Evolutionary conservation across 1,140 invertebrate genomes (phyloP).

Genomic region (Drosophila neocordata): DNA sequence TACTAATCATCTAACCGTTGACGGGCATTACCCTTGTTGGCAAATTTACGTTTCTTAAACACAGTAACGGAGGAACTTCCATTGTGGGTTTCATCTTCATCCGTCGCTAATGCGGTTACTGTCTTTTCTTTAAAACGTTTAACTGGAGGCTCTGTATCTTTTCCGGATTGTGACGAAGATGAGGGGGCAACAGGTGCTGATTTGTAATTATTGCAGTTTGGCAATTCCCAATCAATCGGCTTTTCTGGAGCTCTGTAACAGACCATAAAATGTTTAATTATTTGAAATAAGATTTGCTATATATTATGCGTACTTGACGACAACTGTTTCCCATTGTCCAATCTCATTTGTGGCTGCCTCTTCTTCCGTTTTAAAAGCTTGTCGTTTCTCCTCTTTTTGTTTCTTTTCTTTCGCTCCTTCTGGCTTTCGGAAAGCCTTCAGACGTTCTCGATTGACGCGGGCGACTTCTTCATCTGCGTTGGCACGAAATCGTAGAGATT

Average conservation of each 20-base stretch:
- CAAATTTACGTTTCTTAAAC: conserved; percentile 88
- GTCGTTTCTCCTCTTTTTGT: conserved; percentile 83
- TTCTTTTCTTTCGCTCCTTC: conserved; percentile 71
- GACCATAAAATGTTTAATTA: no score
- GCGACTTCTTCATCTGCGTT: conserved; percentile 79
- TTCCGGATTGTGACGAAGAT: conserved; percentile 22
- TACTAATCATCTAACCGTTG: conserved; percentile 84
- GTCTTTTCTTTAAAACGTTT: conserved; percentile 88
- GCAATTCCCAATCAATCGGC: conserved; percentile 85
- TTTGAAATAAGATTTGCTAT: no score
- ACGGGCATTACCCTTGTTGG: conserved; percentile 84
- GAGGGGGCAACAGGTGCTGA: conserved; percentile 59
- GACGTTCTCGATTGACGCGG: conserved; percentile 83
- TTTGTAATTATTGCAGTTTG: conserved; percentile 82
- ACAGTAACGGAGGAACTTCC: conserved; percentile 43
- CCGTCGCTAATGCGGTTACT: conserved; percentile 83
- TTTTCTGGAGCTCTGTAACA: conserved; percentile 63
- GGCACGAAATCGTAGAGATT: conserved; percentile 65
- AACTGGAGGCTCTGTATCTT: conserved; percentile 80
- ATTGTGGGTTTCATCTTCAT: conserved; percentile 31
- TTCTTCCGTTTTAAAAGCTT: conserved; percentile 82
- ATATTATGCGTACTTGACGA: conserved; percentile 83
- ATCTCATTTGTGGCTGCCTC: conserved; percentile 85
- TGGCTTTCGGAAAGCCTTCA: conserved; percentile 53
- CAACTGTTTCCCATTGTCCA: conserved; percentile 86